Conservation (phyloP, 2,113 vertebrate species). For the Poeciliopsis turrubarensis region DNA sequence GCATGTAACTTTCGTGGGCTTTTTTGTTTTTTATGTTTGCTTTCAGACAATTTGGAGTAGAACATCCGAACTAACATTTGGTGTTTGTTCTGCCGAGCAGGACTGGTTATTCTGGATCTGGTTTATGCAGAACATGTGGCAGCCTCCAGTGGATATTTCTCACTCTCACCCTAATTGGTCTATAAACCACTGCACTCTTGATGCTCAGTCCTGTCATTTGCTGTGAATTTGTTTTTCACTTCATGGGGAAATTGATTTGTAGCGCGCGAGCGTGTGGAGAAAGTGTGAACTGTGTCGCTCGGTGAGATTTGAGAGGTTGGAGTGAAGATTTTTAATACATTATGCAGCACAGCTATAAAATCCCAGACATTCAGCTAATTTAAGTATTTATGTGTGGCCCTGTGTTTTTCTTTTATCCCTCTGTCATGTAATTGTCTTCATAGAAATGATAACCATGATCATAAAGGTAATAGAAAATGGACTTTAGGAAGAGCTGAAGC, state of each 20-base stretch:
- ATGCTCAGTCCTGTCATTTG: background rate
- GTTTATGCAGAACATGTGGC: background rate
- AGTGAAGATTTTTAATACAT: background rate
- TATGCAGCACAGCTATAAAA: background rate
- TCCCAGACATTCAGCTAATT: background rate
- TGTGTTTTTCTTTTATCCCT: background rate
- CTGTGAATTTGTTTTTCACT: background rate
- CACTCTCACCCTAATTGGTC: background rate
- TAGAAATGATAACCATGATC: background rate
- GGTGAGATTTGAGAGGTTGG: background rate
- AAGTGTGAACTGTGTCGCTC: constrained; percentile 1
- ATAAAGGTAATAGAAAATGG: background rate
- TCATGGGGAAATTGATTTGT: background rate
- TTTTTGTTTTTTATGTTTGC: background rate
- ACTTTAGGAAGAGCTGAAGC: background rate
- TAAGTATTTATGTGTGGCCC: background rate
- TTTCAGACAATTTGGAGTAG: background rate
- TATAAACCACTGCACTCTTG: background rate
- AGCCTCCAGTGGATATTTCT: background rate
- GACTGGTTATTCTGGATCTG: background rate
- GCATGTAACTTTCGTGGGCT: background rate
- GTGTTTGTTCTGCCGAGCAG: background rate
- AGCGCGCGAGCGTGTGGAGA: background rate
- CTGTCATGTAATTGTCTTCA: background rate
- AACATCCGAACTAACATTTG: background rate